Evolutionary conservation across 1,140 invertebrate species (phyloP), one percentile per base, ranked within the genome.

Genomic region (Chlorops oryzae): DNA sequence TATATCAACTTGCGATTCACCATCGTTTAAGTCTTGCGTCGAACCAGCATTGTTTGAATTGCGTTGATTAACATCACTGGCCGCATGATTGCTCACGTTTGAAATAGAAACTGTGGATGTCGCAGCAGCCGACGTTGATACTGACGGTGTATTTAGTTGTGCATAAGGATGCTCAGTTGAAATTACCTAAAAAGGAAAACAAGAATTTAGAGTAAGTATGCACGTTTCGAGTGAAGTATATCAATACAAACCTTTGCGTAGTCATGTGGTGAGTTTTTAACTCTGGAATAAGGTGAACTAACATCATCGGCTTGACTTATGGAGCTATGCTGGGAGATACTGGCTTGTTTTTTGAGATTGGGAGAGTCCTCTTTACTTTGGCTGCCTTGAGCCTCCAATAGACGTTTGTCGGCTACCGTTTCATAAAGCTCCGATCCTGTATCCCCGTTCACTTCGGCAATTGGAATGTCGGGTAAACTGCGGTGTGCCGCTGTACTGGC

Each of bases 381-480:
- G 5, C 54, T 48, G 45, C 65, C 63, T 32, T 58, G 52, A 18
- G 50, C 65, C 67, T 73, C 67, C 17, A 59, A 45, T n/a, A 65
- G 41, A 35, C 59, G 55, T 73, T 79, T 77, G 50, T 80, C 79
- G 15, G 77, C 77, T n/a, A 85, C 81, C 7, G 82, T 83, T 15
- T 82, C 82, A 59, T 84, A 84, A 10, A 84, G 64, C 55, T 83
- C 82, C 1, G 80, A 84, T 20, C 78, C 77, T 61, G 81, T 81
- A 42, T 80, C 78, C 27, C 68, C 58, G 54, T 75, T 75, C 15
- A 69, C 72, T 56, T 76, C 74, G 18, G 58, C 61, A 39, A 78
- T 74, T 42, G 82, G 82, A 58, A 84, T 83, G 58, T 83, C 82
- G 20, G 82, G 82, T 47, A 84, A 73, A 69, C 81, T 83, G 64